Base-by-base conservation (phyloP, 2,888 invertebrate genomes). In the Coenonympha arcania region DNA sequence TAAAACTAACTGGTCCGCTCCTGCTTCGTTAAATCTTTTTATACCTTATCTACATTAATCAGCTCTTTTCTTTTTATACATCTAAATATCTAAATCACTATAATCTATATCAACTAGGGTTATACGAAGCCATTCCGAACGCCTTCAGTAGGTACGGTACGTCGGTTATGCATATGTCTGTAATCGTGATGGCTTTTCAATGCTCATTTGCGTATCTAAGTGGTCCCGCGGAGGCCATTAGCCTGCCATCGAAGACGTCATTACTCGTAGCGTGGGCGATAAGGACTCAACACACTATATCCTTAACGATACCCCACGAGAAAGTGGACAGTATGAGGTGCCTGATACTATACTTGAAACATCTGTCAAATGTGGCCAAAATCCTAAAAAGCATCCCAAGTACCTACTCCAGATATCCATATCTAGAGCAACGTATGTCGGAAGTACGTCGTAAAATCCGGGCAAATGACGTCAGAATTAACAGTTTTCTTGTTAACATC, bases 191-290 rank as follows among this genome's bases (percentile, higher is more conserved):
- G 63, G 71, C 69, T 78, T 72, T 73, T 71, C 75, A 79, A 77
- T 78, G 84, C 79, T 84, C 85, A 84, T 86, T 86, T 86, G 84
- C 85, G 82, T 86, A 85, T 85, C 85, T 84, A 82, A 85, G 84
- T 82, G 82, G 78, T 71, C 74, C 76, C 78, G 74, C 72, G 73
- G 76, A 77, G 76, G 79, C 84, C 84, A 86, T 86, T 86, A 86
- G 80, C 75, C 71, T 67, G 66, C 82, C 81, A 84, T 84, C 83
- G 83, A 76, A 79, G 80, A 73, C 76, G 76, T 80, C 84, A 78
- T 85, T 86, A 85, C 80, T 79, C 74, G 80, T 72, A 75, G 78
- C 73, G 71, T 66, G 66, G 66, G 72, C 81, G 84, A 85, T 82
- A 85, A 83, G 81, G 76, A 73, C 39, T 37, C 26, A 26, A 46